Base-by-base conservation (phyloP, 2,888 invertebrate species). In the Steinernema scapterisci region DNA sequence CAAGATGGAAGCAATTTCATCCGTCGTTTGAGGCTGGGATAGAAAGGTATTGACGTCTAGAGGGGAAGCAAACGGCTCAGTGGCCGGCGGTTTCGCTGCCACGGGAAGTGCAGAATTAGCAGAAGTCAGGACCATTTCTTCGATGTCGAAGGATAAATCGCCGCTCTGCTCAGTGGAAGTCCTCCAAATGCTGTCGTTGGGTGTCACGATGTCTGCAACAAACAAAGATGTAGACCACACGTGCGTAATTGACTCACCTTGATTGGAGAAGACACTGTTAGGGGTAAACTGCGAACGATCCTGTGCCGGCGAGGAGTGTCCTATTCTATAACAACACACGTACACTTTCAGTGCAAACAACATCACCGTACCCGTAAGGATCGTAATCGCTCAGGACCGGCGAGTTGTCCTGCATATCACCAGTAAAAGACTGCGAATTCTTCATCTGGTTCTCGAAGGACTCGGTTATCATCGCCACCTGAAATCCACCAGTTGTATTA, bases 401-500 rank as follows among this genome's bases (percentile, higher is more conserved):
- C 13, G 63, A 63, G 16, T 16, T 25, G 5, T 27, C 27, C 63
- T 63, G 63, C 27, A 31, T 31, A n/a, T 63, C 63, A 13, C 3
- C 13, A 3, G 63, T 31, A n/a, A 25, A 63, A 5, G 16, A 9
- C 7, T 63, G 63, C 6, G 63, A 63, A 27, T 63, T 63, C 38
- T 27, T 63, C 63, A 31, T 63, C 16, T 63, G 63, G 19, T 63
- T 63, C 19, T 63, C 63, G 38, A 63, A 63, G 1, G 63, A 63
- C 19, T 63, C 63, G 27, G 31, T 63, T 63, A 63, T 63, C 63
- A 31, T 31, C 23, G 63, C 63, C 3, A 63, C 63, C 63, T 63
- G 31, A 63, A 54, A 23, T 19, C 3, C 6, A 48, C 19, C 19
- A 16, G 16, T 48, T 3, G 48, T 19, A 48, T 19, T 48, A 9